Conservation (phyloP, 2,888 invertebrate genomes). For the Xestia rhomboidea region DNA sequence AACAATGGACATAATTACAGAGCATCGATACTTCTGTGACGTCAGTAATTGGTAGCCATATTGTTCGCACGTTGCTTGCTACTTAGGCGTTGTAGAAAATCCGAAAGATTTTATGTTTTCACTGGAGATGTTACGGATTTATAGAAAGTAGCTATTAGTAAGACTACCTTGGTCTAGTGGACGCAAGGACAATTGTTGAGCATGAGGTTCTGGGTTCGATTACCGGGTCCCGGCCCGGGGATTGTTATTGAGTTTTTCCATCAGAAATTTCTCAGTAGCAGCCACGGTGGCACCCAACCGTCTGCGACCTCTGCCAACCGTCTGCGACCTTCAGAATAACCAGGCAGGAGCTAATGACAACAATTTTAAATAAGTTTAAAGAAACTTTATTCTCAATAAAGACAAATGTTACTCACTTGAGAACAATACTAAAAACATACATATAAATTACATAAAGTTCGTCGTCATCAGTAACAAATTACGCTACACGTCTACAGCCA, state of each 20-base stretch:
- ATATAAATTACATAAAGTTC: too few species aligned
- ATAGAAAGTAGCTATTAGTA: neutral
- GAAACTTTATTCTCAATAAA: too few species aligned
- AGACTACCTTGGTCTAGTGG: neutral
- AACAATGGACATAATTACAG: conserved; percentile 55
- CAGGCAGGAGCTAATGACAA: neutral
- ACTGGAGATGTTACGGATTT: neutral
- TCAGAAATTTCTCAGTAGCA: neutral
- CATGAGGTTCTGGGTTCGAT: neutral
- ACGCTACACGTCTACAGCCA: too few species aligned
- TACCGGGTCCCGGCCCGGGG: too few species aligned
- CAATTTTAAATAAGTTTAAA: too few species aligned
- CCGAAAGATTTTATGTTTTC: conserved; percentile 7
- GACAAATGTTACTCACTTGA: too few species aligned
- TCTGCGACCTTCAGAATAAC: too few species aligned
- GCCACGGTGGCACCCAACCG: too few species aligned
- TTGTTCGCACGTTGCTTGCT: conserved; percentile 25
- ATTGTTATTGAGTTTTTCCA: too few species aligned
- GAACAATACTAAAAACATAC: too few species aligned
- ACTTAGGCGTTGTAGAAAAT: neutral
- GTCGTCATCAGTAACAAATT: too few species aligned
- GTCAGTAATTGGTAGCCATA: conserved; percentile 47
- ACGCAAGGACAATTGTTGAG: neutral
- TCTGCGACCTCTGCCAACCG: too few species aligned
- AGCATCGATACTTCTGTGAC: conserved; percentile 42